Conservation (phyloP, 2,888 invertebrate genomes). For the Mantis religiosa region DNA sequence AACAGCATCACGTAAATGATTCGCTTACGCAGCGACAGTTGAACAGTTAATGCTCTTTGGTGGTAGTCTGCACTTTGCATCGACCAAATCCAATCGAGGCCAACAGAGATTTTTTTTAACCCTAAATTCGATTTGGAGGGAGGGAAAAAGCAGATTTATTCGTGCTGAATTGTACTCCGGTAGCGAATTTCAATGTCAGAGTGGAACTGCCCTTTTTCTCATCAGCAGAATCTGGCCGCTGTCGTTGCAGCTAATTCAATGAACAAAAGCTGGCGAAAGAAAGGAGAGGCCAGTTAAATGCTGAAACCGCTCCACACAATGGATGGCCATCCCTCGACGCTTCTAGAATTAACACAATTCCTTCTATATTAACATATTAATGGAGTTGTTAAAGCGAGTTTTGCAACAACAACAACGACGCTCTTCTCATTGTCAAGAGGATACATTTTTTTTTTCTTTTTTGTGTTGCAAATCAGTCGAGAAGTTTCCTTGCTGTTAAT, state of each 20-base stretch:
- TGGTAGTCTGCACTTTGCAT: neutral
- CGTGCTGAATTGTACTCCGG: neutral
- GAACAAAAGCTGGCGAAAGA: neutral
- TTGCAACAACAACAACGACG: neutral
- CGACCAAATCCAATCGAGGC: neutral
- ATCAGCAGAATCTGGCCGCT: neutral
- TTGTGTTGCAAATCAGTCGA: neutral
- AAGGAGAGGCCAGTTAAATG: constrained; percentile 2
- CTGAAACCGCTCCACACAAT: neutral
- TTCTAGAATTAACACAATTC: neutral
- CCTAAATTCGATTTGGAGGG: neutral
- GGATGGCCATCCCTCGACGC: neutral
- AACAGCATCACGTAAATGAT: neutral
- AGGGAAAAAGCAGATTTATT: neutral
- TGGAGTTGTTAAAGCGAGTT: neutral
- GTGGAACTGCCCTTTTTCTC: neutral
- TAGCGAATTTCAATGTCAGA: neutral
- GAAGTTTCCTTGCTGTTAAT: neutral
- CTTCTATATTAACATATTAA: constrained; percentile 13
- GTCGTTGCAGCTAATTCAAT: neutral
- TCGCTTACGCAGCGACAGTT: neutral
- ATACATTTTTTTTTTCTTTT: no score
- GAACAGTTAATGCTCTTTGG: neutral
- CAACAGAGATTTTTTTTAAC: neutral
- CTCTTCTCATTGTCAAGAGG: neutral